Evolutionary conservation across 2,113 vertebrate genomes (phyloP).

Genomic region (Periophthalmus modestus): DNA sequence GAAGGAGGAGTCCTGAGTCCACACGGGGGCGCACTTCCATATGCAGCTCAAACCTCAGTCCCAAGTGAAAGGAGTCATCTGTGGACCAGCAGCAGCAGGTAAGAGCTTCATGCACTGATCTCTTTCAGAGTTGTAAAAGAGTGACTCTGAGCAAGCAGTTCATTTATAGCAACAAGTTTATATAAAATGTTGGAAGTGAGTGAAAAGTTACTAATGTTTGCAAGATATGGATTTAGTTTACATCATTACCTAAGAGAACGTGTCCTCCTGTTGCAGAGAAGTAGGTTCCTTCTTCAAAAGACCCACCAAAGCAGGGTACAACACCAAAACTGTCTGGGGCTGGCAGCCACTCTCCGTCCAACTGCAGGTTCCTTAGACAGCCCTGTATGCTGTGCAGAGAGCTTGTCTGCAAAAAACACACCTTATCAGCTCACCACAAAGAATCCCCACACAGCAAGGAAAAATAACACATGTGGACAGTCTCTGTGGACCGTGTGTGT

Average conservation of each 20-base stretch:
- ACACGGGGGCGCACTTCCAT: slow-evolving; percentile 92
- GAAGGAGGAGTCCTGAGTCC: slow-evolving; percentile 86
- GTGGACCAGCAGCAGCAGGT: slow-evolving; percentile 15
- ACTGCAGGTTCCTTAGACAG: slow-evolving; percentile 87
- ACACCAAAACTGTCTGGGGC: slow-evolving; percentile 86
- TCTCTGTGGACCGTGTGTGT: background rate
- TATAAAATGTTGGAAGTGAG: too few species aligned
- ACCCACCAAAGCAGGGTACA: slow-evolving; percentile 90
- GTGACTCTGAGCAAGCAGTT: too few species aligned
- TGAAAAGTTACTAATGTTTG: background rate
- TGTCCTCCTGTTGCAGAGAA: slow-evolving; percentile 94
- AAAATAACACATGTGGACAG: slow-evolving; percentile 18
- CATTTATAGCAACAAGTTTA: background rate
- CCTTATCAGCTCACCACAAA: background rate
- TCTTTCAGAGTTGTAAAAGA: background rate
- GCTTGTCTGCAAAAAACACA: slow-evolving; percentile 75
- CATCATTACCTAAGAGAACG: slow-evolving; percentile 84
- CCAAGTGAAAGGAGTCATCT: slow-evolving; percentile 90
- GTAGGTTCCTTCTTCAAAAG: slow-evolving; percentile 87
- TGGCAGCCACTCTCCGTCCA: slow-evolving; percentile 82
- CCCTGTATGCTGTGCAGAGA: slow-evolving; percentile 89
- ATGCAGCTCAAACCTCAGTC: slow-evolving; percentile 85
- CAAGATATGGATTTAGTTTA: background rate
- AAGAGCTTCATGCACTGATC: background rate
- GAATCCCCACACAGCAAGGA: background rate